Conservation (phyloP, 2,113 vertebrate genomes). For the Vidua macroura region DNA sequence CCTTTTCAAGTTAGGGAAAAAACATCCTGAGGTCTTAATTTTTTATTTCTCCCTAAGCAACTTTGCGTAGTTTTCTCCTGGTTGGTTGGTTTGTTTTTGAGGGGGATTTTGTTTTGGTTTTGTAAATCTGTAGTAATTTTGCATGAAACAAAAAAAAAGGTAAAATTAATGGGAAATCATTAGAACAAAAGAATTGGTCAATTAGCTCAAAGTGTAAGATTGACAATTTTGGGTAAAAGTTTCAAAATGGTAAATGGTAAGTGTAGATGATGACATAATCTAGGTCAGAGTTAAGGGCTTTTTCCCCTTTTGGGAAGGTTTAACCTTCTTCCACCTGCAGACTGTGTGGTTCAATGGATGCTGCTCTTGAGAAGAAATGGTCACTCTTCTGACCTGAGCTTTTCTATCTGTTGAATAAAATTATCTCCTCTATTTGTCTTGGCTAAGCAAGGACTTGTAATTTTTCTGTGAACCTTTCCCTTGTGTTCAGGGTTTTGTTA, state of each 20-base stretch:
- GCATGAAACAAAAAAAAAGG: neutral
- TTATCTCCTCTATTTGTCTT: neutral
- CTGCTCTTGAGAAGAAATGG: neutral
- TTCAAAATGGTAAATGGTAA: neutral
- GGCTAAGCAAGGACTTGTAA: neutral
- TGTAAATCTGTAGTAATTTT: neutral
- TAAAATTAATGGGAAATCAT: neutral
- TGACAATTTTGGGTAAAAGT: neutral
- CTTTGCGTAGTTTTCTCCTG: neutral
- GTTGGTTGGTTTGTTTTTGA: too few relatives aligned
- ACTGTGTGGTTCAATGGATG: neutral
- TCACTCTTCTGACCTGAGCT: neutral
- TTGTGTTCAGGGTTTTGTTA: neutral
- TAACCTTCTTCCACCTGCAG: neutral
- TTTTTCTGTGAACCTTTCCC: neutral
- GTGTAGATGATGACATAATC: neutral
- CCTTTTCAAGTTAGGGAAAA: neutral
- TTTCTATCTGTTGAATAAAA: neutral
- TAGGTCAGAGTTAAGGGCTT: fast-evolving
- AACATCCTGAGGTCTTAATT: neutral
- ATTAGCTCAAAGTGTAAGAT: neutral
- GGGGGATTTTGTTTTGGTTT: neutral
- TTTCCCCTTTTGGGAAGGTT: neutral
- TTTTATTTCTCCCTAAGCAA: neutral
- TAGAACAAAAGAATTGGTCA: neutral